phyloP scores from a whole-genome alignment of 2,888 invertebrate genomes.

The Orgyia antiqua region DNA sequence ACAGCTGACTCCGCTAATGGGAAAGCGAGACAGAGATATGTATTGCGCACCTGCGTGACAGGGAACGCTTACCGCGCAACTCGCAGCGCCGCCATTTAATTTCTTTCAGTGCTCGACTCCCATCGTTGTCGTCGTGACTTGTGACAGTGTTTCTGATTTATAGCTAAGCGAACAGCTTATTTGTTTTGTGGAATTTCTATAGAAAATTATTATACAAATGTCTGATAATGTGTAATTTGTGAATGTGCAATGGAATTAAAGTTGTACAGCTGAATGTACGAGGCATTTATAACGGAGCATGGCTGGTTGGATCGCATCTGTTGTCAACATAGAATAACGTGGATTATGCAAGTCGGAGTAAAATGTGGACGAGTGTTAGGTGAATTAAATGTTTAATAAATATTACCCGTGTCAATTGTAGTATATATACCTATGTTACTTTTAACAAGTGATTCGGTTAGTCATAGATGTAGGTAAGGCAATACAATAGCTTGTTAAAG shows the following conservation, averaged over 20 bases:
- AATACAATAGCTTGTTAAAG: too few relatives aligned
- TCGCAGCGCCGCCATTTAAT: conserved; percentile 64
- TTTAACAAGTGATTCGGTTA: too few relatives aligned
- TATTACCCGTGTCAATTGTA: conserved; percentile 20
- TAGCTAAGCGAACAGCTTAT: conserved; percentile 48
- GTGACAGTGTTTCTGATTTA: conserved; percentile 65
- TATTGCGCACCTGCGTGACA: conserved; percentile 28
- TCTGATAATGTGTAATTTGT: conserved; percentile 45
- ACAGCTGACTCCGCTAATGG: conserved; percentile 69
- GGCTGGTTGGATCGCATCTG: conserved; percentile 62
- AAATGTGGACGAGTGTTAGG: conserved; percentile 70
- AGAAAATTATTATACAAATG: conserved; percentile 53
- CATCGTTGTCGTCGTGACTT: conserved; percentile 35
- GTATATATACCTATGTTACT: conserved; percentile 1
- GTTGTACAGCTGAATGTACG: conserved; percentile 40
- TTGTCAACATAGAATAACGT: conserved; percentile 71
- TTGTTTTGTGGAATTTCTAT: conserved; percentile 59
- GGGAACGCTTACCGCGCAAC: conserved; percentile 53
- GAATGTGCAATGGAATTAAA: conserved; percentile 43
- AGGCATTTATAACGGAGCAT: conserved; percentile 46
- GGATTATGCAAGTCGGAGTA: conserved; percentile 73
- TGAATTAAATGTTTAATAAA: conserved; percentile 47
- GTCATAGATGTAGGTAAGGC: too few relatives aligned
- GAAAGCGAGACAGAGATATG: conserved; percentile 43
- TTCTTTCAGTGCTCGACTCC: conserved; percentile 66